Conservation (phyloP, 2,797 vertebrate genomes). For the Poeciliopsis turneri region DNA sequence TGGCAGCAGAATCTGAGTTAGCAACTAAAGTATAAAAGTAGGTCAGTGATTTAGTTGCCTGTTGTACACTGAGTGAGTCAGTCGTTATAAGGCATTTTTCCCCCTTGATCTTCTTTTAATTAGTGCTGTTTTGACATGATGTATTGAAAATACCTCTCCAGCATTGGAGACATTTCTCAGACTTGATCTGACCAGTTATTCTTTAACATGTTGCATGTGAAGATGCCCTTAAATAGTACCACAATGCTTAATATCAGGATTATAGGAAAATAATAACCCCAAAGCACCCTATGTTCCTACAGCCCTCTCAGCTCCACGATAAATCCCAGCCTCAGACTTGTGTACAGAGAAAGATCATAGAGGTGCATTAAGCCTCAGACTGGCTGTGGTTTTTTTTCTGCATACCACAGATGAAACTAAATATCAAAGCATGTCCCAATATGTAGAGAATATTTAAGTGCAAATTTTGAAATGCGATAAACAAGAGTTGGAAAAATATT, state of each 20-base stretch:
- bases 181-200: constrained; percentile 34
- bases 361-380: constrained; percentile 24
- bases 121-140: neutral
- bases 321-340: constrained; percentile 45
- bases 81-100: constrained; percentile 19
- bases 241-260: constrained; percentile 50
- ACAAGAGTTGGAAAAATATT: constrained; percentile 20
- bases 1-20: constrained; percentile 24
- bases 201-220: constrained; percentile 8
- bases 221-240: constrained; percentile 30
- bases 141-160: constrained; percentile 5
- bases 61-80: constrained; percentile 6
- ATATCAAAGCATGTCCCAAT: constrained; percentile 44
- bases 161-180: constrained; percentile 4
- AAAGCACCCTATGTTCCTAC: constrained; percentile 40
- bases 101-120: constrained; percentile 14
- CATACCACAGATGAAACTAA: constrained; percentile 31
- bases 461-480: constrained; percentile 27
- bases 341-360: constrained; percentile 56
- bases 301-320: constrained; percentile 38
- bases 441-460: constrained; percentile 8
- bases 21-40: constrained; percentile 35
- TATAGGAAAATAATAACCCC: constrained; percentile 47
- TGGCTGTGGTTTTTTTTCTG: constrained; percentile 32
- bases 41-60: constrained; percentile 33